phyloP scores from a whole-genome alignment of 2,113 vertebrate species.

The Craseonycteris thonglongyai region DNA sequence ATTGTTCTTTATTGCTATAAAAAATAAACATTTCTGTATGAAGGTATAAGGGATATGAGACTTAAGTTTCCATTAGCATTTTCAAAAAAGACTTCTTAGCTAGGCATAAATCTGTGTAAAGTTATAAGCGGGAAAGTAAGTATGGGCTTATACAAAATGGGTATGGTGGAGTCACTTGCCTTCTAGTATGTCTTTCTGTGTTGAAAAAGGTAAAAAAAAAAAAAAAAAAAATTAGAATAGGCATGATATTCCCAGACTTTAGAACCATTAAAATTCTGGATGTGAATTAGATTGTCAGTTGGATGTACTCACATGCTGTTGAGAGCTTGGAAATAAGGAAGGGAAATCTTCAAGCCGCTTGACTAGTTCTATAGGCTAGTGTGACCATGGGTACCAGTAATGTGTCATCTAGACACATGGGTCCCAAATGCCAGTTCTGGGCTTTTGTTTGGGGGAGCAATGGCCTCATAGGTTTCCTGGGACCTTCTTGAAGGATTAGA shows the following conservation, averaged over 20 bases:
- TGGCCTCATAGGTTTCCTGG: neutral
- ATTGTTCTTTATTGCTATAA: neutral
- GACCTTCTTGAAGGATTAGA: neutral
- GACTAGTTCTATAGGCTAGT: neutral
- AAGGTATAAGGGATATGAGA: neutral
- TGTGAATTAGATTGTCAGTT: neutral
- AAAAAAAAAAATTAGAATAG: constrained; percentile 9
- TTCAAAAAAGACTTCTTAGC: neutral
- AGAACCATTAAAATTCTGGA: neutral
- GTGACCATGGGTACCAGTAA: no score
- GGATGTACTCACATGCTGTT: neutral
- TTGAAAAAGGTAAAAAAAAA: neutral
- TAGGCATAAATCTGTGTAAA: neutral
- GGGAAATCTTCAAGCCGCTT: neutral
- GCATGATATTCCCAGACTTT: neutral
- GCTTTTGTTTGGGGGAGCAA: neutral
- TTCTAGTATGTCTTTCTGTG: neutral
- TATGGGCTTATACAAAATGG: neutral
- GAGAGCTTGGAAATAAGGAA: neutral
- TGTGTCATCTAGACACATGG: no score
- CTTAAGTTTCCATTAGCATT: neutral
- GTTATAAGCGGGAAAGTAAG: neutral
- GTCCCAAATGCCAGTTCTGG: neutral
- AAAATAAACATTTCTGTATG: constrained; percentile 30
- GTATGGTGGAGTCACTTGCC: neutral